Conservation (phyloP, 2,888 invertebrate genomes). For the Dicycla oo region DNA sequence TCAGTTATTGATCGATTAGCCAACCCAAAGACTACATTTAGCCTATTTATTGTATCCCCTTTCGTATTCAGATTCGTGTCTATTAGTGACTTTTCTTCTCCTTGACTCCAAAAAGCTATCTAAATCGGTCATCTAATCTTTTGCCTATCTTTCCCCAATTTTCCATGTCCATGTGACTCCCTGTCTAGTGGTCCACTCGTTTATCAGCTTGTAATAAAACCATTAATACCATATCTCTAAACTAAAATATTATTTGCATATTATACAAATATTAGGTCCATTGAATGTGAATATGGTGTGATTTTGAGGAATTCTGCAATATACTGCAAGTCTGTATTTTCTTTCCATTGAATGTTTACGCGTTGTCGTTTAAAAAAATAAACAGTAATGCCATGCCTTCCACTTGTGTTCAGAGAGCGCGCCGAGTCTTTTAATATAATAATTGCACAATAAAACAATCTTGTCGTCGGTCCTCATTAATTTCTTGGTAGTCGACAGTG, state of each 20-base stretch:
- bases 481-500: conserved; percentile 18
- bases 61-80: neutral
- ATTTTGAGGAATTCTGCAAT: neutral
- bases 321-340: neutral
- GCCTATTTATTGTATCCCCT: too few species aligned
- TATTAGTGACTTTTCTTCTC: neutral
- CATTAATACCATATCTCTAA: neutral
- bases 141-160: neutral
- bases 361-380: neutral
- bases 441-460: conserved; percentile 29
- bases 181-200: neutral
- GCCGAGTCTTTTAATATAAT: conserved; percentile 9
- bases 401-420: conserved; percentile 23
- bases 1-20: neutral
- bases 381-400: neutral
- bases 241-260: neutral
- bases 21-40: neutral
- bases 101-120: conserved; percentile 14
- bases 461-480: neutral
- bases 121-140: conserved; percentile 21
- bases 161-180: neutral
- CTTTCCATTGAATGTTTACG: neutral
- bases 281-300: neutral
- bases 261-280: neutral
- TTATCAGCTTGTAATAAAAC: conserved; percentile 17